Evolutionary conservation across 1,140 invertebrate species (phyloP), one percentile per base, ranked within the genome.

Genomic region (Drosophila setifemur): DNA sequence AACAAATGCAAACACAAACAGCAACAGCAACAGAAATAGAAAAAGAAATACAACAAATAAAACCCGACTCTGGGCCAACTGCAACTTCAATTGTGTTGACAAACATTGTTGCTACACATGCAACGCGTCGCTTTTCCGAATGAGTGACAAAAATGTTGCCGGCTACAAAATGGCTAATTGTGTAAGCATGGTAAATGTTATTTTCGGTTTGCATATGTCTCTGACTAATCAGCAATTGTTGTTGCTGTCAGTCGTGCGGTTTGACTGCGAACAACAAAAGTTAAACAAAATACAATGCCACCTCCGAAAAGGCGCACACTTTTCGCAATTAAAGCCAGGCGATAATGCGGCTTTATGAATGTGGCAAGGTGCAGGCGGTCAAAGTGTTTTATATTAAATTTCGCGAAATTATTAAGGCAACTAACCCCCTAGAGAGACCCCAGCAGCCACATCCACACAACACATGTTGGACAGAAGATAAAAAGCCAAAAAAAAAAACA

Each of bases 41-140:
- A 5, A n/a, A n/a, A 31, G 11, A 9, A 31, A 31, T 29, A 18
- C 45, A 14, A n/a, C n/a, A 40, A 11, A 45, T 58, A 54, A 44
- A 44, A 26, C 42, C 50, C 33, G 23, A 53, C 35, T 26, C 19
- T 25, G 21, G 16, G 7, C 35, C 19, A 44, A 42, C 37, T 19
- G 50, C 25, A 21, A 21, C 23, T 31, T 48, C 75, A 75, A 81
- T 81, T 78, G 70, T 83, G 79, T 79, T 79, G 74, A 85, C 81
- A 86, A 86, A 85, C 79, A 85, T 85, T 85, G 79, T 85, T 85
- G 79, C 79, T 85, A 85, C 79, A 85, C 74, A 85, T 82, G 78
- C 78, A 83, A 72, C 61, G 61, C 61, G 54, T 58, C 63, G 68
- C 64, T 35, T 69, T 42, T 57, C 49, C 37, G 61, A 40, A 55